phyloP scores from a whole-genome alignment of 1,140 invertebrate genomes.

The Solenopsis invicta region DNA sequence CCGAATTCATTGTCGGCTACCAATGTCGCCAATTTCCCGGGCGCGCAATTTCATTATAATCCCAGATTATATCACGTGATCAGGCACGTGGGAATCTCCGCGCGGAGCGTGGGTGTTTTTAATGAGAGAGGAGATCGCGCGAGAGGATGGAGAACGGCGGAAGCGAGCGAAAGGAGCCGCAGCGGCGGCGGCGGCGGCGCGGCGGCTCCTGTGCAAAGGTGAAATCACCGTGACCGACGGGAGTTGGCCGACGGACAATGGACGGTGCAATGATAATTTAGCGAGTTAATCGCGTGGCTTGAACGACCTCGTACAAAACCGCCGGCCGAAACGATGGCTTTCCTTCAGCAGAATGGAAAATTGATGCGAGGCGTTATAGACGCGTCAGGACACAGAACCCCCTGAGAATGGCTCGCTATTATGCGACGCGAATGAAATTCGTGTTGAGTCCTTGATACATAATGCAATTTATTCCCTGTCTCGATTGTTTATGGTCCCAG shows the following conservation, averaged over 20 bases:
- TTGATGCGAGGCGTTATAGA: not conserved
- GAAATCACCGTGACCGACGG: constrained; percentile 63
- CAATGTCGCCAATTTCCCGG: constrained; percentile 48
- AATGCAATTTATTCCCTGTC: constrained; percentile 38
- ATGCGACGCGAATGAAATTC: constrained; percentile 37
- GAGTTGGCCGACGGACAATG: constrained; percentile 39
- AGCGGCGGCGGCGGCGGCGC: constrained; percentile 38
- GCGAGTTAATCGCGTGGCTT: constrained; percentile 52
- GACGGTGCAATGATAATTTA: constrained; percentile 61
- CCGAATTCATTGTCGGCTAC: constrained; percentile 29
- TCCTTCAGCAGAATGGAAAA: constrained; percentile 28
- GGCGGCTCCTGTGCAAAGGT: constrained; percentile 53
- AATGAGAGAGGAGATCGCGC: constrained; percentile 40
- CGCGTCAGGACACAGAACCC: not conserved
- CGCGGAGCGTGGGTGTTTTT: constrained; percentile 43
- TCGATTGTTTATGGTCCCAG: constrained; percentile 32
- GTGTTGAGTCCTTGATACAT: constrained; percentile 46
- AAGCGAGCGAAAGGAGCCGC: constrained; percentile 62
- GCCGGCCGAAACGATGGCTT: constrained; percentile 29
- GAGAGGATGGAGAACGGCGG: constrained; percentile 55
- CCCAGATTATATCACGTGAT: constrained; percentile 55
- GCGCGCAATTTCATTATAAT: constrained; percentile 33
- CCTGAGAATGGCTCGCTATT: constrained; percentile 6
- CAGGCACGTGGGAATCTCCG: constrained; percentile 49
- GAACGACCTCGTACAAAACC: constrained; percentile 48